Conservation (phyloP, 2,888 invertebrate genomes). For the Sarcophaga rosellei region DNA sequence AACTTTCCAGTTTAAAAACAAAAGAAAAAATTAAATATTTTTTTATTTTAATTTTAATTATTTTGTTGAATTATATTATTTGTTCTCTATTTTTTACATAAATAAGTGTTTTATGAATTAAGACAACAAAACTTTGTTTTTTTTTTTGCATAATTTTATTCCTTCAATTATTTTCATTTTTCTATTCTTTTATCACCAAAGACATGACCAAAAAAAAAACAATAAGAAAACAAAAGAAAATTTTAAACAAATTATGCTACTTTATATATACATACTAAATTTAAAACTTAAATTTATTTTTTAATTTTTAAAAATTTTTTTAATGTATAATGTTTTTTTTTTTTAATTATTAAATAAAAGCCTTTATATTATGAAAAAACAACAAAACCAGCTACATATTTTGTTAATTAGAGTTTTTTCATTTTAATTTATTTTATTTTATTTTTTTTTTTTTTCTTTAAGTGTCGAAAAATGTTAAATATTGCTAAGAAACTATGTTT, state of each 20-base stretch:
- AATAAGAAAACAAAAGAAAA: not conserved
- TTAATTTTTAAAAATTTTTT: conserved; percentile 21
- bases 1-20: conserved; percentile 63
- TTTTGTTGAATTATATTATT: conserved; percentile 38
- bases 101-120: conserved; percentile 48
- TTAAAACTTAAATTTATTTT: conserved; percentile 27
- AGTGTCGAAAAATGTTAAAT: no score
- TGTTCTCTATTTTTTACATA: conserved; percentile 42
- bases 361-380: not conserved
- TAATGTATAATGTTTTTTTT: conserved; percentile 36
- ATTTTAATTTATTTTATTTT: no score
- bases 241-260: not conserved
- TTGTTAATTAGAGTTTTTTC: no score
- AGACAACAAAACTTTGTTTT: conserved; percentile 12
- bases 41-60: conserved; percentile 26
- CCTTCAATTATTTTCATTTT: conserved; percentile 5
- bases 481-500: no score
- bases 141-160: not conserved
- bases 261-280: conserved; percentile 26
- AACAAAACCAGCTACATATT: not conserved
- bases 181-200: conserved; percentile 47
- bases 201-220: conserved; percentile 56
- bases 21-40: conserved; percentile 9
- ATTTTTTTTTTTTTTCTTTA: no score
- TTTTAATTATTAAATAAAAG: conserved; percentile 26